Evolutionary conservation across 2,797 vertebrate genomes (phyloP).

Genomic region (Hyperoplus immaculatus): DNA sequence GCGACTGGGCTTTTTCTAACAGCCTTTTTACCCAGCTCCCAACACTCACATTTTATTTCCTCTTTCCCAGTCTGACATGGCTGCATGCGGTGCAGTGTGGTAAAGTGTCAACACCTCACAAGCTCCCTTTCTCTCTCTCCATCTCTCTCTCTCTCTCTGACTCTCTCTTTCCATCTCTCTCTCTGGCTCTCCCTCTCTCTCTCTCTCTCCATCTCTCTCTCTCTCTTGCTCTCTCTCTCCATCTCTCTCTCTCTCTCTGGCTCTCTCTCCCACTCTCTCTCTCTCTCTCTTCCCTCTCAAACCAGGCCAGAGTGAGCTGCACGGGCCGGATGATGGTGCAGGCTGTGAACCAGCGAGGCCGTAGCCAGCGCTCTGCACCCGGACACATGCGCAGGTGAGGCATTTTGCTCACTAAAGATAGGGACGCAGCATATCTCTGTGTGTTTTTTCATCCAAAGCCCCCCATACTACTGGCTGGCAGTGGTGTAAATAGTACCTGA

Average conservation of each 20-base stretch:
- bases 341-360: constrained; percentile 96
- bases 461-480: constrained; percentile 15
- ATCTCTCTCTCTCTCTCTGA: background rate
- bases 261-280: constrained; percentile 25
- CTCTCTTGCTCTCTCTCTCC: background rate
- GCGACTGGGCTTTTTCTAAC: constrained; percentile 30
- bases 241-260: background rate
- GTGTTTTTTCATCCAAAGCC: background rate
- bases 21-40: constrained; percentile 35
- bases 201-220: constrained; percentile 24
- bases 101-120: constrained; percentile 50
- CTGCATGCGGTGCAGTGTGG: constrained; percentile 4
- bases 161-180: constrained; percentile 28
- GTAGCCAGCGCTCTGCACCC: constrained; percentile 91
- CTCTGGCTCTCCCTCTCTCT: constrained; percentile 12
- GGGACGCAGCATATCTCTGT: background rate
- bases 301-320: constrained; percentile 94
- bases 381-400: constrained; percentile 92
- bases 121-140: constrained; percentile 12
- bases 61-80: constrained; percentile 35
- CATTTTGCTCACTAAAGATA: background rate
- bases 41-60: constrained; percentile 60
- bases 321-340: constrained; percentile 99
- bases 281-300: background rate
- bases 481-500: too few species aligned